Evolutionary conservation across 2,797 vertebrate species (phyloP), one percentile per base, ranked within the genome.

Genomic region (Rhyacichthys aspro): DNA sequence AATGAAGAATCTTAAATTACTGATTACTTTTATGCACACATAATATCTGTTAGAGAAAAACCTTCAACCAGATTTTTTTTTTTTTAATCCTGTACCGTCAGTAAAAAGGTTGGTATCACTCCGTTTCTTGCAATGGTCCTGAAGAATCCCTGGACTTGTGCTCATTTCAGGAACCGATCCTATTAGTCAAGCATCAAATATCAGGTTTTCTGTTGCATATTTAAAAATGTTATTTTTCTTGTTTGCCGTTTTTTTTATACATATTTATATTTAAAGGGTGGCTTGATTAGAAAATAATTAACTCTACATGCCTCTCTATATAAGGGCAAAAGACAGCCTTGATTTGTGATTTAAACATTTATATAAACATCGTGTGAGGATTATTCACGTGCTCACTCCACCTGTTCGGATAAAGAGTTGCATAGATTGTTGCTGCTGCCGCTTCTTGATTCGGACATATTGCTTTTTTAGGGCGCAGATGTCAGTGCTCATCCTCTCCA

Each of bases 401-500:
- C 98, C 98, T 95, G 97, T 91, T 87, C 91, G 92, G 53, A 98
- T 97, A 76, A 93, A 98, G 28, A 99, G 93, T 19, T 95, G 94
- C 53, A 95, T 94, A 32, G 94, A 93, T 85, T 99, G 98, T 61
- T 98, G 96, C 86, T 96, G 96, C 74, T 99, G 98, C 55, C 95
- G 93, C 83, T 94, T 93, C 83, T 96, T 98, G 81, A 98, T 96
- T 59, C 96, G 93, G 0, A 93, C 86, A 66, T 99, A 99, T 55
- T 99, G 98, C 75, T 93, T 94, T 86, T 95, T 97, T 62, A 99
- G 92, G 0, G 97, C 97, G 0, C 82, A 92, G 87, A 99, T 98
- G 78, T 99, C 97, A 0, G 96, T 99, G 84, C 94, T 99, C 97
- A 99, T 99, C 5, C 98, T 93, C 63, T 99, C 98, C 95, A 94